A percentile compares a stretch with the other conserved stretches of the same genome.
These are phyloP conservation scores for Parazoanthus atlanticus DNA, from an alignment of 92 coral and sea anemone genomes.

Conservation along the genomic window DNA sequence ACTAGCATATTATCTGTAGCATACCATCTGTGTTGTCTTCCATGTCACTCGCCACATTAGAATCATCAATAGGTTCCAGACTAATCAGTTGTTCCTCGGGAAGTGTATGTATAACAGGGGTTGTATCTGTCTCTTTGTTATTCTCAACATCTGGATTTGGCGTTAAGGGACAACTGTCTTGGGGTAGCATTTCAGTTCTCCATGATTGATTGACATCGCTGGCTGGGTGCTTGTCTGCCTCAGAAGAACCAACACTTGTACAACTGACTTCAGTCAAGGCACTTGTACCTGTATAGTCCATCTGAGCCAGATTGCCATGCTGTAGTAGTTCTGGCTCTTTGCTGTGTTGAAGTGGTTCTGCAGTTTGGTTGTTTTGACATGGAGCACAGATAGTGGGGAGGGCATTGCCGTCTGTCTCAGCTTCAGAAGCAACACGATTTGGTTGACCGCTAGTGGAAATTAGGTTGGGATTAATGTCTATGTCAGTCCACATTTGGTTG, in stretches of 20 bases:
- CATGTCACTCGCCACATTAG: background rate
- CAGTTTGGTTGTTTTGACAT: background rate
- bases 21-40: conserved; percentile 19
- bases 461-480: too few species aligned
- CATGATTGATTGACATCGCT: background rate
- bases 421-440: background rate
- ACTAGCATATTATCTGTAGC: background rate
- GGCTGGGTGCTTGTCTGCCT: background rate
- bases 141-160: background rate
- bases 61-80: conserved; percentile 4
- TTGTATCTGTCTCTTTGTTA: background rate
- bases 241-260: background rate
- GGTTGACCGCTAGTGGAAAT: too few species aligned
- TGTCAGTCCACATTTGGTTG: too few species aligned
- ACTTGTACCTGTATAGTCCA: background rate
- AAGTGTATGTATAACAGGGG: background rate
- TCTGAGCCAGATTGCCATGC: too few species aligned
- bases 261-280: background rate
- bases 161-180: too few species aligned
- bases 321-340: background rate
- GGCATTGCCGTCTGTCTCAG: background rate
- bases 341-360: background rate
- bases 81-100: conserved; percentile 15
- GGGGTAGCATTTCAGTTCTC: background rate
- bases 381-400: background rate